Evolutionary conservation across 1,140 invertebrate species (phyloP), one percentile per base, ranked within the genome.

Genomic region (Drosophila kohkoa): DNA sequence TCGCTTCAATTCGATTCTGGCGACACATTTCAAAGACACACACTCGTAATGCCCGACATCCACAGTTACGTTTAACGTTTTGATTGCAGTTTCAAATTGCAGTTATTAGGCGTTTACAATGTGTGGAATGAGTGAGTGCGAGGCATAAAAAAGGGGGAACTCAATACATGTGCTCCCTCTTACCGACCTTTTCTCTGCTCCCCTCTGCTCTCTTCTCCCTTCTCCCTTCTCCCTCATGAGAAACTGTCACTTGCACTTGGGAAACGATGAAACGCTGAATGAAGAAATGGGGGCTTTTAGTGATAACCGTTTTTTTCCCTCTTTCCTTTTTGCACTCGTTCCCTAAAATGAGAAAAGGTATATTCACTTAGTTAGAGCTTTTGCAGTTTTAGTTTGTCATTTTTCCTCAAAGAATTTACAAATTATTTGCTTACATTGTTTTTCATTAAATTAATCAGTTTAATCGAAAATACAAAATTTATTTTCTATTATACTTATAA

Each of bases 81-180:
- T 79, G 79, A 82, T 74, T 81, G 79, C 78, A 85, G 67, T 75
- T 81, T 68, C 81, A 79, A 82, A 77, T 82, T 86, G 68, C 83
- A 87, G 63, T 79, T 88, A 78, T 81, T 81, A 83, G 75, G 66
- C 58, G 48, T 32, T 38, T 59, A 64, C 62, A 60, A 57, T 46
- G 46, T 43, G 48, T n/a, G 43, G 51, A 64, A 60, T 45, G 59
- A 38, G 57, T 45, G 32, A 20, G 20, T 25, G 35, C 35, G 35
- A 38, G 48, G 48, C 48, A 49, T 25, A 35, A 54, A 54, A 54
- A 54, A 32, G n/a, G 51, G 51, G 51, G n/a, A 54, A 54, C 51
- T 32, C 51, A 52, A 52, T 51, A 51, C 25, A 30, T 49, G 20
- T 5, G 48, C 10, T 10, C 48, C 20, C 16, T 8, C 10, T 8